These are phyloP conservation scores for Peucedramus taeniatus DNA, from an alignment of 2,113 vertebrate genomes.

Conservation along the genomic window DNA sequence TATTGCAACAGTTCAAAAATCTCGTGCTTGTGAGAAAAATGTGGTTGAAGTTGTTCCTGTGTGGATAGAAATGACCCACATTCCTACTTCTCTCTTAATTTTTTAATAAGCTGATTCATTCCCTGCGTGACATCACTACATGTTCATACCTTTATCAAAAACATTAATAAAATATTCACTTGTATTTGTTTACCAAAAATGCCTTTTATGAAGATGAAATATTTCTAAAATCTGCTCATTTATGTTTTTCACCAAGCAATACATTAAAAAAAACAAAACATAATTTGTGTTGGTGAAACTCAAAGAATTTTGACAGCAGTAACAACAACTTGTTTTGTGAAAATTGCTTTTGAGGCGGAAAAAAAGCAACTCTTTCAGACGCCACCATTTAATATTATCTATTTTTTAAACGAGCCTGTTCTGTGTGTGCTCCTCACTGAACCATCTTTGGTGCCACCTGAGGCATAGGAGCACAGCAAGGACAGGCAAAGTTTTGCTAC, in stretches of 20 bases:
- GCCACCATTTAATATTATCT: neutral
- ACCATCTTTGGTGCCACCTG: neutral
- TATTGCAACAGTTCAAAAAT: neutral
- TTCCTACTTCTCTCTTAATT: constrained; percentile 6
- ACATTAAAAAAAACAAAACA: neutral
- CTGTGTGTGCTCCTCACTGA: neutral
- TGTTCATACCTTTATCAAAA: neutral
- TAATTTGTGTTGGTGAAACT: neutral
- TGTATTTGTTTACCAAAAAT: constrained; percentile 31
- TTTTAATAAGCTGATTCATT: constrained; percentile 19
- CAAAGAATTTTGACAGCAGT: constrained; percentile 17
- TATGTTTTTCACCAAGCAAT: neutral
- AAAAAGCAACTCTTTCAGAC: neutral
- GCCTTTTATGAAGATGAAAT: constrained; percentile 36
- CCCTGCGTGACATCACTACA: neutral
- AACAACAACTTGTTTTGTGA: neutral
- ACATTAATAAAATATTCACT: constrained; percentile 41
- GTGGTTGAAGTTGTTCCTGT: neutral
- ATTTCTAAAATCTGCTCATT: neutral
- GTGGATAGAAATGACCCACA: neutral
- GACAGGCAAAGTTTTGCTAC: neutral
- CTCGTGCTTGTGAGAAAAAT: neutral
- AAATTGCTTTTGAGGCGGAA: neutral
- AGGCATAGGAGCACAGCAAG: neutral
- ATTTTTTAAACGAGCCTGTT: neutral